Evolutionary conservation across 2,797 vertebrate genomes (phyloP), one percentile per base, ranked within the genome.

Genomic region (Lutjanus campechanus): DNA sequence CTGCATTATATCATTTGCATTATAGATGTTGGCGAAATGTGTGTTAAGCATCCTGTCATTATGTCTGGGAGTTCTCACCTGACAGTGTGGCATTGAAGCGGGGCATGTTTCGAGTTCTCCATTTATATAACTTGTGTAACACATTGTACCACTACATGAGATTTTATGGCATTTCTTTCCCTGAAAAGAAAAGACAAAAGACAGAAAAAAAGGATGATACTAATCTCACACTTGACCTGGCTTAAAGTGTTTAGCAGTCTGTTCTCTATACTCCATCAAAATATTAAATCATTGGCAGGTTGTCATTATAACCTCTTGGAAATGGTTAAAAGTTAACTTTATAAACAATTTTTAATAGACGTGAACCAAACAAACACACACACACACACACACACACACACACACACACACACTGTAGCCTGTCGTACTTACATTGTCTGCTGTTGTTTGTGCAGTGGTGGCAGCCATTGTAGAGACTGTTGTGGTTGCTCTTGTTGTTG

Each of bases 141-240:
- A 97, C 1, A 60, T 68, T 0, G 84, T 1, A 7, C 90, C 93
- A 0, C 17, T 87, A 72, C 96, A 97, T 67, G 43, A 91, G 25
- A 96, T 92, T 0, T 15, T 49, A 44, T 85, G 59, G 36, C 97
- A 97, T 89, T 93, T 94, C 29, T 96, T 97, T 17, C 91, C 92
- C 96, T 97, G 5, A 17, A 76, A 9, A 7, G 80, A 79, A 88
- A 36, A 4, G 29, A 29, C 89, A 46, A 63, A 71, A 51, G 1
- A 73, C 1, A 41, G 11, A 11, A 15, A 7, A 44, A 53, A 60
- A 76, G 1, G 4, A 65, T 65, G 7, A 61, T 7, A 16, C 1
- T 25, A 36, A 66, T 51, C 40, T 40, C 36, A 61, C 43, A 63
- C 2, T 2, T 44, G 2, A 0, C 0, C 17, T 70, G 2, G 8